Conservation (phyloP, 2,888 invertebrate species). For the Ligdia adustata region DNA sequence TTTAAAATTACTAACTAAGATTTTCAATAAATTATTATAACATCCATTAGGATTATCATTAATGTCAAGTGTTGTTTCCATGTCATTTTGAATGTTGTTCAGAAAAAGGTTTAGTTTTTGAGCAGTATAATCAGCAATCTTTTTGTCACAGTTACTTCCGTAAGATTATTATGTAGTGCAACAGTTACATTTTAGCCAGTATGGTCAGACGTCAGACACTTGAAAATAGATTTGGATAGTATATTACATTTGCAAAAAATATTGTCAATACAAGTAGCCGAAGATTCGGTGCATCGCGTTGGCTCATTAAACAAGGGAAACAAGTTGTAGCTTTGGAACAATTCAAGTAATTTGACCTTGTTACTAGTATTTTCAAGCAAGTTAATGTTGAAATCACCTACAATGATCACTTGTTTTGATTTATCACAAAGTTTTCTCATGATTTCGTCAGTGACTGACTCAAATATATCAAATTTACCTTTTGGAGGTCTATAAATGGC, state of each 20-base stretch:
- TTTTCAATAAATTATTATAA: not conserved
- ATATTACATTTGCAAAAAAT: not conserved
- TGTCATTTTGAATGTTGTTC: not conserved
- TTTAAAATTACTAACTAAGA: not conserved
- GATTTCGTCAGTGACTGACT: not conserved
- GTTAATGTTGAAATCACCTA: not conserved
- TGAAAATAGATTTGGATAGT: not conserved
- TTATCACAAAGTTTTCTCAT: not conserved
- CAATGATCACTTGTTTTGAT: not conserved
- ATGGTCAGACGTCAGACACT: not conserved
- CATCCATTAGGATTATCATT: not conserved
- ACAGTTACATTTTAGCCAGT: not conserved
- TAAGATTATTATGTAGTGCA: not conserved
- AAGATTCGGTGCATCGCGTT: not conserved
- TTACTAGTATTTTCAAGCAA: not conserved
- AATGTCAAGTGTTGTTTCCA: not conserved
- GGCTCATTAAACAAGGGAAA: too few relatives aligned
- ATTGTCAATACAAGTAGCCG: constrained; percentile 3
- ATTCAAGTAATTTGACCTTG: too few relatives aligned
- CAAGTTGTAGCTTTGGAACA: too few relatives aligned
- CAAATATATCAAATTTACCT: not conserved
- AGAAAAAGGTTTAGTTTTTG: not conserved
- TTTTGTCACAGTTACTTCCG: not conserved
- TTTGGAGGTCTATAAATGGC: not conserved
- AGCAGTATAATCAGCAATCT: too few relatives aligned